Percentiles rank a stretch among this genome's conserved stretches.
Evolutionary conservation across 2,113 vertebrate genomes (phyloP).

Genomic region (Hemichromis elongatus): DNA sequence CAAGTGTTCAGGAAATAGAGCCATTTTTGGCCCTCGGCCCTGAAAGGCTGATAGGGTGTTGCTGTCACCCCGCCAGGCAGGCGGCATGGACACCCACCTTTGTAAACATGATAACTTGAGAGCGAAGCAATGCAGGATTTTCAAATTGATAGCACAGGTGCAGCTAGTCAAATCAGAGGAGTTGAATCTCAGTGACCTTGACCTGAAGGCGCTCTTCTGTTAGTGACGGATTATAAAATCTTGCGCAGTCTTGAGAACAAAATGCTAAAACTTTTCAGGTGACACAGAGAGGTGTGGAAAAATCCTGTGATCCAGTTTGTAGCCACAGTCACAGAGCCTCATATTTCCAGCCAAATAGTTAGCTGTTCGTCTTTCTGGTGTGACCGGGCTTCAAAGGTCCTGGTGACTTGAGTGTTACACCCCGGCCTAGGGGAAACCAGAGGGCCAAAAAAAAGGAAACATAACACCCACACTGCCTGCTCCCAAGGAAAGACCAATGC

Average conservation of each 20-base stretch:
- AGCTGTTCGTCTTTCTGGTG: neutral
- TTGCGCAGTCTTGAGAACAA: neutral
- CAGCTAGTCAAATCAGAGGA: neutral
- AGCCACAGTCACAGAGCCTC: neutral
- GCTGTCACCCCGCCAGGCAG: neutral
- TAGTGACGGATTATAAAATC: neutral
- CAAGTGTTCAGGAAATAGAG: neutral
- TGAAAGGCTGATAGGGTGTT: neutral
- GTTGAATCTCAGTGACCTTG: neutral
- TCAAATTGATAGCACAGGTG: neutral
- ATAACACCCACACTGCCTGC: neutral
- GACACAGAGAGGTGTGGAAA: neutral
- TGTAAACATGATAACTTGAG: neutral
- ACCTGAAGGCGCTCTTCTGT: neutral
- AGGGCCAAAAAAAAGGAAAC: neutral
- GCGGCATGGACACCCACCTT: neutral
- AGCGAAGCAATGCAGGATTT: fast-evolving
- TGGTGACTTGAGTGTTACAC: neutral
- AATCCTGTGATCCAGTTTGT: neutral
- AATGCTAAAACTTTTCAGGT: neutral
- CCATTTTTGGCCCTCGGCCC: neutral
- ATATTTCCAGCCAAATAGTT: neutral
- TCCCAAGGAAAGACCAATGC: neutral
- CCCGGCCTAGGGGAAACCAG: neutral
- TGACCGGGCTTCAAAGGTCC: neutral